These are phyloP conservation scores for Pseudorhiza aurosa DNA, from an alignment of 30 jellyfish, hydroid and myxozoan species.

Conservation along the genomic window DNA sequence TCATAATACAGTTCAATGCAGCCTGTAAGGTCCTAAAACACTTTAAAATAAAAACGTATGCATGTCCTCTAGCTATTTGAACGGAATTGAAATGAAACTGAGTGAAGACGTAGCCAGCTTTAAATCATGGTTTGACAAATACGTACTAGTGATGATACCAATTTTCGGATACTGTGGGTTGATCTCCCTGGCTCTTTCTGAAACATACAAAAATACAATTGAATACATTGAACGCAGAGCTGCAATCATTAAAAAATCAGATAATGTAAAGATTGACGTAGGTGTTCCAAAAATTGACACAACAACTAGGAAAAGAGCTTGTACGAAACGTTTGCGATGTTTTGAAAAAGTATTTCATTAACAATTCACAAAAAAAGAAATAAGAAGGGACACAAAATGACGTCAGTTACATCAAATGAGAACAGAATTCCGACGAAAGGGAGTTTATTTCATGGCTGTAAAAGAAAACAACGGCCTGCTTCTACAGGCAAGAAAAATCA, in stretches of 20 bases:
- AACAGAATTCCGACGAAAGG: constrained; percentile 34
- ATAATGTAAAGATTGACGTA: background rate
- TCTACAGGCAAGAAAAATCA: too few species aligned
- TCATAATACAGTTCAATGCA: constrained; percentile 41
- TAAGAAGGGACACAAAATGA: constrained; percentile 12
- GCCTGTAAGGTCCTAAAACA: constrained; percentile 35
- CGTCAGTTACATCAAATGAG: constrained; percentile 16
- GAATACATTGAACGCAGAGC: background rate
- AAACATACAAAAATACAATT: background rate
- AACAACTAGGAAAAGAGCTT: constrained; percentile 4
- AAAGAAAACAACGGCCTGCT: too few species aligned
- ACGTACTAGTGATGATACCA: constrained; percentile 30
- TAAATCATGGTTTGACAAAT: constrained; percentile 39
- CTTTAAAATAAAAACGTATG: constrained; percentile 36
- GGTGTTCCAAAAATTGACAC: constrained; percentile 8
- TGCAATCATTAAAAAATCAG: background rate
- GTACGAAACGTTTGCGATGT: constrained; percentile 28
- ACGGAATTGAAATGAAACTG: constrained; percentile 38
- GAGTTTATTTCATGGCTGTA: constrained; percentile 33
- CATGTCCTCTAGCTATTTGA: constrained; percentile 23
- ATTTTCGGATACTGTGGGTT: too few species aligned
- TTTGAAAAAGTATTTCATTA: constrained; percentile 1
- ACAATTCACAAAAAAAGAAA: constrained; percentile 16
- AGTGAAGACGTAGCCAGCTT: constrained; percentile 26
- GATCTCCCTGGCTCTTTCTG: constrained; percentile 1